Conservation (phyloP, 2,888 invertebrate species). For the Rutpela maculata region DNA sequence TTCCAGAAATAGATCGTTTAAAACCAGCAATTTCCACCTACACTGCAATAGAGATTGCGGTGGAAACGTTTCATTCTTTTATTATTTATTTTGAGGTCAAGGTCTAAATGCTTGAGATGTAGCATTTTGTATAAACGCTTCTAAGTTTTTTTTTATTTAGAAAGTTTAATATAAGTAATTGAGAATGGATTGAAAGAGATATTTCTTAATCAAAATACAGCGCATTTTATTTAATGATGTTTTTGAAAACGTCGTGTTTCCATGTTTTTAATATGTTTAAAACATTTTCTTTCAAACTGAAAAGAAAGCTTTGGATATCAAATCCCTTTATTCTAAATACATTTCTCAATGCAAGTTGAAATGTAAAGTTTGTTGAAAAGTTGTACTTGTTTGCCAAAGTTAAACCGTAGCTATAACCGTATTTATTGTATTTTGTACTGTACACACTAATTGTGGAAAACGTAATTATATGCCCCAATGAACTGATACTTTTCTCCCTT, state of each 20-base stretch:
- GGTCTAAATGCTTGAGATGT: background rate
- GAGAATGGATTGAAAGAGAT: background rate
- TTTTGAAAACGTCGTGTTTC: background rate
- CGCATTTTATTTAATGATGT: background rate
- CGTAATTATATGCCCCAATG: background rate
- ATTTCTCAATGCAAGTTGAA: background rate
- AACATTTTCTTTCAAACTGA: background rate
- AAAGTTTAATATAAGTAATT: constrained; percentile 4
- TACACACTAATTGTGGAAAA: background rate
- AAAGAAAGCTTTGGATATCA: background rate
- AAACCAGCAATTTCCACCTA: constrained; percentile 27
- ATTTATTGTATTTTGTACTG: background rate
- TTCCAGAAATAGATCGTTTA: constrained; percentile 30
- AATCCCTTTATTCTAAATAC: background rate
- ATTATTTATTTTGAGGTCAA: constrained; percentile 6
- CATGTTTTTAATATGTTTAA: background rate
- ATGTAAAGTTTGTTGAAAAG: background rate
- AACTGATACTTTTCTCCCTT: background rate
- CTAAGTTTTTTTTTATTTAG: background rate
- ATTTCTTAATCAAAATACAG: background rate
- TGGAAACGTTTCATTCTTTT: background rate
- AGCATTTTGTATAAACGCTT: background rate
- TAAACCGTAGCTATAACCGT: background rate
- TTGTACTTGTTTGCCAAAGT: background rate
- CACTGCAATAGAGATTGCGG: constrained; percentile 11